Conservation (phyloP, 37 sponge, comb jelly and placozoan genomes). For the Sycon ciliatum region DNA sequence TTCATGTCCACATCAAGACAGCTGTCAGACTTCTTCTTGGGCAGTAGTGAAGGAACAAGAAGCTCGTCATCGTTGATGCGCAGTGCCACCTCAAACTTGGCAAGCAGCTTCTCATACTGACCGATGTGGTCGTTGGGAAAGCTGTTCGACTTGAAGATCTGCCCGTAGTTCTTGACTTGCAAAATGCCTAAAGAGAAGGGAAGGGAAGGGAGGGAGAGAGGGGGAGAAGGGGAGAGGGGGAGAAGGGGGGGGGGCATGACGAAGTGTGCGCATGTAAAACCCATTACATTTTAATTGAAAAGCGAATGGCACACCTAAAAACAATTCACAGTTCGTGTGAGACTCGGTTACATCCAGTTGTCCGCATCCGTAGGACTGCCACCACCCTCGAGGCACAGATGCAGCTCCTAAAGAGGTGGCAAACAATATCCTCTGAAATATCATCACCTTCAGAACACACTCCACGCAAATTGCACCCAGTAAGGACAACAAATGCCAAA, state of each 20-base stretch:
- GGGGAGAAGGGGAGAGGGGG: neutral
- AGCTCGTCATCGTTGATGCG: constrained; percentile 40
- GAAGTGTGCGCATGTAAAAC: neutral
- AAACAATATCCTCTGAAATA: too few relatives aligned
- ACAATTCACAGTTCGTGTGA: too few relatives aligned
- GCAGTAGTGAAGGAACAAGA: constrained; percentile 75
- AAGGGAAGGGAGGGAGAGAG: constrained; percentile 5
- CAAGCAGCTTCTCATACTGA: constrained; percentile 74
- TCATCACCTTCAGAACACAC: too few relatives aligned
- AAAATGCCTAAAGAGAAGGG: neutral
- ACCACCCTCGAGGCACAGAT: too few relatives aligned
- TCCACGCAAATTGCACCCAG: too few relatives aligned
- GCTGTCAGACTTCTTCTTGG: too few relatives aligned
- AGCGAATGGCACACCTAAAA: neutral
- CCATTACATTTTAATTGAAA: neutral
- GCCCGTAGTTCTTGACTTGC: neutral
- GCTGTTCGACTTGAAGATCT: constrained; percentile 14
- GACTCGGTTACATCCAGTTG: too few relatives aligned
- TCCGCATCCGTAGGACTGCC: too few relatives aligned
- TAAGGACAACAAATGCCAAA: too few relatives aligned
- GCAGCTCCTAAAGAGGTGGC: too few relatives aligned
- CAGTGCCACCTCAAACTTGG: constrained; percentile 82
- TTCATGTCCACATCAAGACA: too few relatives aligned
- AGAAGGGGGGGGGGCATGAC: neutral
- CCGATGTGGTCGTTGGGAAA: constrained; percentile 54